Conservation (phyloP, 2,888 invertebrate species). For the Galerucella calmariensis region DNA sequence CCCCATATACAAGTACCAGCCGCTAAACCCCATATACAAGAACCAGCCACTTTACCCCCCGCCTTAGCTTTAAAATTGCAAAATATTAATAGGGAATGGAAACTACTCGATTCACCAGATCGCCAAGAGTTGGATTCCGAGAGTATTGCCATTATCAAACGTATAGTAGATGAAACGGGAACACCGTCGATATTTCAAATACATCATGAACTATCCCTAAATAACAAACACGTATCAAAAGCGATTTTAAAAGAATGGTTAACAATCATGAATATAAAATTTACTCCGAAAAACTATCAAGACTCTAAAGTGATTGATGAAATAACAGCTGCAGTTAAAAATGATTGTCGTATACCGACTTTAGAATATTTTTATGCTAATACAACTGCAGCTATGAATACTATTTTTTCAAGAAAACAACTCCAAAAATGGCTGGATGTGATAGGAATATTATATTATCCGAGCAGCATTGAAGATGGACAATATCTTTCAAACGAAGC, state of each 20-base stretch:
- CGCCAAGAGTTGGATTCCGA: background rate
- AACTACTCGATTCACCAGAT: background rate
- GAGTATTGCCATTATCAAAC: background rate
- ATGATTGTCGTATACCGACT: conserved; percentile 1
- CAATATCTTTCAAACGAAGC: background rate
- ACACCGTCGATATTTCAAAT: background rate
- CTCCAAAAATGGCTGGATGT: conserved; percentile 17
- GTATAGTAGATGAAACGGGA: background rate
- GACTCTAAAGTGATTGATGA: background rate
- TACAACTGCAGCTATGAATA: background rate
- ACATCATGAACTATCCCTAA: background rate
- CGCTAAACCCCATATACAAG: background rate
- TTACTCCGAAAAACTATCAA: background rate
- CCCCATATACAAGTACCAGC: background rate
- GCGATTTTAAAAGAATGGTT: background rate
- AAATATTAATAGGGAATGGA: background rate
- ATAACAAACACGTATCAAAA: background rate
- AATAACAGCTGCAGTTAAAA: background rate
- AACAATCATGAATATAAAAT: background rate
- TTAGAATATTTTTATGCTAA: conserved; percentile 22
- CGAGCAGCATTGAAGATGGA: background rate
- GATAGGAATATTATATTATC: conserved; percentile 5
- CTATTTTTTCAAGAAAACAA: background rate
- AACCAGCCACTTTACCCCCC: background rate
- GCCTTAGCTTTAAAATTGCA: background rate